Conservation (phyloP, 2,797 vertebrate species). For the Xerus rutilus region DNA sequence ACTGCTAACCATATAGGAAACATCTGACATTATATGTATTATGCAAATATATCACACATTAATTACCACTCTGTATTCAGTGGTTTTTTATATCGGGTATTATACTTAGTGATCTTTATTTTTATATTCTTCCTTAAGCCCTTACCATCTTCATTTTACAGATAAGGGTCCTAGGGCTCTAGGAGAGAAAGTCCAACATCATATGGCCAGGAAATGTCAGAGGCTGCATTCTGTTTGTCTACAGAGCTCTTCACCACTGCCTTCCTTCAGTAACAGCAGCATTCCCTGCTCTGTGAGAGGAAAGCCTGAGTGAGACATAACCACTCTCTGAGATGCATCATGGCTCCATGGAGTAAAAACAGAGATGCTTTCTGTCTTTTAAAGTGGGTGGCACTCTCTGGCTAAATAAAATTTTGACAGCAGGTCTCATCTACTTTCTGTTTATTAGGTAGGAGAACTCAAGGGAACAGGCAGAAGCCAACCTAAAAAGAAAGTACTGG, state of each 20-base stretch:
- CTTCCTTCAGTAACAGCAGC: neutral
- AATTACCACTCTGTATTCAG: neutral
- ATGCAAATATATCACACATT: neutral
- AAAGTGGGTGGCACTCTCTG: neutral
- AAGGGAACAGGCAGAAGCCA: neutral
- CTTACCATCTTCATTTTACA: neutral
- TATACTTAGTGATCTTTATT: neutral
- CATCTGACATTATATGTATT: neutral
- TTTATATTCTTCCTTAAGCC: neutral
- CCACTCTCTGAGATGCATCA: neutral
- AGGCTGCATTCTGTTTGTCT: neutral
- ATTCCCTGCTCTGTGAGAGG: neutral
- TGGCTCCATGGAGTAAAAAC: neutral
- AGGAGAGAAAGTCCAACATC: neutral
- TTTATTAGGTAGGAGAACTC: neutral
- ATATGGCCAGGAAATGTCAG: neutral
- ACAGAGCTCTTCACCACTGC: neutral
- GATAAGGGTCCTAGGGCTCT: neutral
- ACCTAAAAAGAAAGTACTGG: constrained; percentile 21
- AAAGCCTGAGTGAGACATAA: neutral
- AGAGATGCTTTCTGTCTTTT: neutral
- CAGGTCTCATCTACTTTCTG: neutral
- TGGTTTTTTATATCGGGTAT: neutral
- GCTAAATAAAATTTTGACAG: constrained; percentile 1
- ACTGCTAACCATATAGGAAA: neutral